phyloP scores from a whole-genome alignment of 1,140 invertebrate species.

The Coboldia fuscipes region DNA sequence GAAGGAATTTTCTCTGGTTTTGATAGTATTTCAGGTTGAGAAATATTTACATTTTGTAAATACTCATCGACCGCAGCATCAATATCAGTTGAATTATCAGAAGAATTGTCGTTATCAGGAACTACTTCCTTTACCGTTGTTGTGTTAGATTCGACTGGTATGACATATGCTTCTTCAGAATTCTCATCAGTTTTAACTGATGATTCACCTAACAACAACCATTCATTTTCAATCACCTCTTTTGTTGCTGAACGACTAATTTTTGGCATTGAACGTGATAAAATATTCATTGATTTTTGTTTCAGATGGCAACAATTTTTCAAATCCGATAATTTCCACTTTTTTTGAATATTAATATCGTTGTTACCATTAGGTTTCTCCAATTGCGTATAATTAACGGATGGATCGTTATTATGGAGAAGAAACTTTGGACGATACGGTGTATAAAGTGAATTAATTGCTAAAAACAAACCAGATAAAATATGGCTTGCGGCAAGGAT shows the following conservation, averaged over 20 bases:
- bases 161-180: slow-evolving; percentile 15
- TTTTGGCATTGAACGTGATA: slow-evolving; percentile 8
- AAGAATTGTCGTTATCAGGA: slow-evolving; percentile 7
- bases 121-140: background rate
- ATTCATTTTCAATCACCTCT: slow-evolving; percentile 18
- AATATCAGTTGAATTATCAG: slow-evolving; percentile 21
- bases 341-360: no score
- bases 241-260: slow-evolving; percentile 9
- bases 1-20: background rate
- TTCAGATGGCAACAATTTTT: no score
- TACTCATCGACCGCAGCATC: slow-evolving; percentile 21
- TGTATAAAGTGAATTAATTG: slow-evolving; percentile 15
- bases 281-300: background rate
- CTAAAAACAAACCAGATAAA: slow-evolving; percentile 10
- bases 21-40: background rate
- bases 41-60: slow-evolving; percentile 18
- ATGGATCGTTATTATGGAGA: no score
- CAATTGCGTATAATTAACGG: no score
- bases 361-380: no score
- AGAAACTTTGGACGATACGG: slow-evolving; percentile 18
- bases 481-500: slow-evolving; percentile 17
- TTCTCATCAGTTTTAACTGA: slow-evolving; percentile 9
- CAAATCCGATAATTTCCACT: no score
- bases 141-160: slow-evolving; percentile 13
- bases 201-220: slow-evolving; percentile 18